Evolutionary conservation across 2,113 vertebrate genomes (phyloP).

Genomic region (Boulengeromyrus knoepffleri): DNA sequence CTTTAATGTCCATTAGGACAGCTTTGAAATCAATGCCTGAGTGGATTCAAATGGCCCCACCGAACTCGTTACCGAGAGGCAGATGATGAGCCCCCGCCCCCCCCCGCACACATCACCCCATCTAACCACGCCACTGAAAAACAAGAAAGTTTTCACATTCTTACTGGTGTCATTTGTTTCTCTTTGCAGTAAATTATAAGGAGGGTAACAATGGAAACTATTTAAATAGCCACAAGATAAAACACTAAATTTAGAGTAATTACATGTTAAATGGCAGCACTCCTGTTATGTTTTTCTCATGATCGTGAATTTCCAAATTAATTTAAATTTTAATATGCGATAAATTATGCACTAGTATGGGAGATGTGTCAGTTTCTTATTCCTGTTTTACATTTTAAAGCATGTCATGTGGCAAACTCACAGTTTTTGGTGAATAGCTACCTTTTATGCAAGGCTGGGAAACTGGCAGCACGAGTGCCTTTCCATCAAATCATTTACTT

Average conservation of each 20-base stretch:
- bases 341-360: neutral
- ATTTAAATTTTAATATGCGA: neutral
- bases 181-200: neutral
- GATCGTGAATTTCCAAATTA: neutral
- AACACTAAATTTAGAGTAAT: neutral
- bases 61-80: neutral
- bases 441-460: neutral
- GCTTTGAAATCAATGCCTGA: constrained; percentile 18
- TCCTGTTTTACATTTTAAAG: neutral
- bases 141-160: neutral
- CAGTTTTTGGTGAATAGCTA: neutral
- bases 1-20: constrained; percentile 17
- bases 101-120: neutral
- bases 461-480: neutral
- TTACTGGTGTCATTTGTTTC: neutral
- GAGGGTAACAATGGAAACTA: neutral
- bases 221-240: neutral
- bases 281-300: neutral
- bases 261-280: neutral
- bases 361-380: neutral
- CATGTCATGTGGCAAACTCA: neutral
- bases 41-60: neutral
- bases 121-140: neutral
- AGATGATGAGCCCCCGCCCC: neutral
- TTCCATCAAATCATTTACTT: neutral